These are phyloP conservation scores for Hypsibius dujardini DNA, from an alignment of 1,140 invertebrate genomes.

Conservation along the genomic window DNA sequence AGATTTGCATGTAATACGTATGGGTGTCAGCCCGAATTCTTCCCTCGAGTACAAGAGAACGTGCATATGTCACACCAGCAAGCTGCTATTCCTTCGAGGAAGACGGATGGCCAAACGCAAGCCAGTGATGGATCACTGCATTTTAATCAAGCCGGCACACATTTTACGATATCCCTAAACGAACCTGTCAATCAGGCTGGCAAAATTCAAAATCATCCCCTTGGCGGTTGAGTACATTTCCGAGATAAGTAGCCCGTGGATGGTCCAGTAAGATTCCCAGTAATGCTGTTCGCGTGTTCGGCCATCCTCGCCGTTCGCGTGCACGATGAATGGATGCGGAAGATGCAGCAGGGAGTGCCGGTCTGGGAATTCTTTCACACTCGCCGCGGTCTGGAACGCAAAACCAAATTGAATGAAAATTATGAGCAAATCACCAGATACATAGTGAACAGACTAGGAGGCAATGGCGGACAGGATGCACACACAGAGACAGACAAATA, in stretches of 20 bases:
- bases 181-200: conserved; percentile 12
- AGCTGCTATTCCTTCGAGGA: not conserved
- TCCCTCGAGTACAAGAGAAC: no score
- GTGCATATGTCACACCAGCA: no score
- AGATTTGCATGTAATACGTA: no score
- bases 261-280: conserved; percentile 88
- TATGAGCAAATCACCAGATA: no score
- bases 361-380: conserved; percentile 50
- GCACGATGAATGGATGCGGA: conserved; percentile 71
- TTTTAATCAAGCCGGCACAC: no score
- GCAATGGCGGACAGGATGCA: no score
- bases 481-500: no score
- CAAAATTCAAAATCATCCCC: conserved; percentile 7
- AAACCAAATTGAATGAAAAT: not conserved
- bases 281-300: conserved; percentile 64
- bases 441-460: no score
- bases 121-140: no score
- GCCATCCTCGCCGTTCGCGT: conserved; percentile 58
- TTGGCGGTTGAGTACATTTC: conserved; percentile 58
- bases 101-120: not conserved
- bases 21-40: no score
- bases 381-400: conserved; percentile 39
- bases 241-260: conserved; percentile 60
- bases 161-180: not conserved
- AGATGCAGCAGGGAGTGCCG: conserved; percentile 65